These are phyloP conservation scores for Phrynocephalus versicolor DNA, from an alignment of 2,113 vertebrate genomes.

Conservation along the genomic window DNA sequence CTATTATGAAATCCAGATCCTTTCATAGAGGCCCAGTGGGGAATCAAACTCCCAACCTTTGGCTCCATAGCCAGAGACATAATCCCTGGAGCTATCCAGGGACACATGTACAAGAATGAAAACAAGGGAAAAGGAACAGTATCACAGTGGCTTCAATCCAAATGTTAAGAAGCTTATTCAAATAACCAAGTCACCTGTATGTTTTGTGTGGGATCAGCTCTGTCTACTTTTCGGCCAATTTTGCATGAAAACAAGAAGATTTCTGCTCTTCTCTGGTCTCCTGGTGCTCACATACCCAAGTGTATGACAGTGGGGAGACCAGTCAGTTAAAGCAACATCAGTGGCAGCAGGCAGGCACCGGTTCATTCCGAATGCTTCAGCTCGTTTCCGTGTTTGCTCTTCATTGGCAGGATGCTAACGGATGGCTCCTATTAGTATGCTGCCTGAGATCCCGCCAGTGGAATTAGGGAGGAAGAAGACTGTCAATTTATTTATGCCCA, in stretches of 20 bases:
- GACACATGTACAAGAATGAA: no score
- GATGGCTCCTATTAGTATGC: slow-evolving; percentile 15
- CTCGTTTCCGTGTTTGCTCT: not conserved
- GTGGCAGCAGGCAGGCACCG: not conserved
- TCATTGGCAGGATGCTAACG: not conserved
- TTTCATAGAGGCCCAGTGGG: no score
- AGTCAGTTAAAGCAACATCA: not conserved
- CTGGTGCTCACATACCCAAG: no score
- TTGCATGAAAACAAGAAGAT: not conserved
- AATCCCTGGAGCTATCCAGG: no score
- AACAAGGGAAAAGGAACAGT: not conserved
- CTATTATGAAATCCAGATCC: fast-evolving
- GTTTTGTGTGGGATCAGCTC: not conserved
- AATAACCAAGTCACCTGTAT: not conserved
- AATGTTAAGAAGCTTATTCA: not conserved
- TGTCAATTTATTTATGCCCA: slow-evolving; percentile 26
- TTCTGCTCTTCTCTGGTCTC: not conserved
- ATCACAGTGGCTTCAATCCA: not conserved
- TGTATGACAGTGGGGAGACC: not conserved
- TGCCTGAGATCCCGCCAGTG: not conserved
- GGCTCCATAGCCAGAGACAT: no score
- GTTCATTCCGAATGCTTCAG: not conserved
- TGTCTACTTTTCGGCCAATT: not conserved
- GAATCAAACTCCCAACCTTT: no score
- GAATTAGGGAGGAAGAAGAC: slow-evolving; percentile 23